These are phyloP conservation scores for Formica exsecta DNA, from an alignment of 1,140 invertebrate species.

Conservation along the genomic window DNA sequence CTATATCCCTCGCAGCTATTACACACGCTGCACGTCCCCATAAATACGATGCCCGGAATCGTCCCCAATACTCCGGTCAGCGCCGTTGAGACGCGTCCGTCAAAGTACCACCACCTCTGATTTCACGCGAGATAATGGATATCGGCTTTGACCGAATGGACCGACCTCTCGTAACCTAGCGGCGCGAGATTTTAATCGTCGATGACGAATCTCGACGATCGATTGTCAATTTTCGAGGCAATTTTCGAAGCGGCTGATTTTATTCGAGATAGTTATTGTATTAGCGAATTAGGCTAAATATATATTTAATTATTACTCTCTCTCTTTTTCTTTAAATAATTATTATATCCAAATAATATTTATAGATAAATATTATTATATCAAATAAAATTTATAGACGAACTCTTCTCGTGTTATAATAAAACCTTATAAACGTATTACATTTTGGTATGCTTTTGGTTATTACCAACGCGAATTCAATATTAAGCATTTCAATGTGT, in stretches of 20 bases:
- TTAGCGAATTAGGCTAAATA: not conserved
- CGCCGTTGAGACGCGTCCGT: conserved; percentile 37
- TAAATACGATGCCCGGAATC: conserved; percentile 75
- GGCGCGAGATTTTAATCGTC: not conserved
- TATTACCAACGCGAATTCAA: conserved; percentile 33
- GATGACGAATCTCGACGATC: not conserved
- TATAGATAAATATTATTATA: no score
- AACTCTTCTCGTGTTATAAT: not conserved
- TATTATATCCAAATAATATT: no score
- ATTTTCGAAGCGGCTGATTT: not conserved
- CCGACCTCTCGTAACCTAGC: conserved; percentile 4
- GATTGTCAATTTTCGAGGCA: not conserved
- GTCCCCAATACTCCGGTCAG: conserved; percentile 40
- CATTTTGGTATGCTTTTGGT: conserved; percentile 33
- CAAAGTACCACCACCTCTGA: conserved; percentile 44
- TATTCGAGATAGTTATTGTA: not conserved
- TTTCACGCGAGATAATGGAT: conserved; percentile 27
- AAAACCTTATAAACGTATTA: conserved; percentile 22
- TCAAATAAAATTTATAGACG: no score
- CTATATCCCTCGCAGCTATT: conserved; percentile 82
- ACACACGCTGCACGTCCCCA: conserved; percentile 76
- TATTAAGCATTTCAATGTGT: conserved; percentile 44
- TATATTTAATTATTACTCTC: not conserved
- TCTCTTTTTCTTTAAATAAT: no score
- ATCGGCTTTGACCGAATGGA: conserved; percentile 11